Evolutionary conservation across 1,140 invertebrate genomes (phyloP).

Genomic region (Drosophila quadrilineata): DNA sequence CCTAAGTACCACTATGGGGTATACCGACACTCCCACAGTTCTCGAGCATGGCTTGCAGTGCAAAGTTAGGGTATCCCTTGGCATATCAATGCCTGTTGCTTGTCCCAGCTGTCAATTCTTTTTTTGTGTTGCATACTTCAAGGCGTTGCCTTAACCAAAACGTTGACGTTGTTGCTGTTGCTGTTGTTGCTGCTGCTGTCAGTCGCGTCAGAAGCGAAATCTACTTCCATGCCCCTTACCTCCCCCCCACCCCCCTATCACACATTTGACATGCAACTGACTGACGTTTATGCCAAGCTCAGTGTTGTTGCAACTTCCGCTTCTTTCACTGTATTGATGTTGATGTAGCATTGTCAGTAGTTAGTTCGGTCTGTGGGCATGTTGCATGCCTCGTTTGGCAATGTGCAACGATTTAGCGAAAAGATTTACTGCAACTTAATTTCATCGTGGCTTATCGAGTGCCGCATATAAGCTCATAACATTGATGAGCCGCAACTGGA

Average conservation of each 20-base stretch:
- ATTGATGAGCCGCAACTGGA: conserved; percentile 43
- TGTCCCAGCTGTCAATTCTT: conserved; percentile 11
- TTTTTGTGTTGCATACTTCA: conserved; percentile 40
- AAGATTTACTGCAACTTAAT: conserved; percentile 67
- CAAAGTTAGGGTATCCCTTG: neutral
- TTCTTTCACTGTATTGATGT: conserved; percentile 5
- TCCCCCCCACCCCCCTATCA: too few relatives aligned
- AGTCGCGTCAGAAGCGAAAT: conserved; percentile 47
- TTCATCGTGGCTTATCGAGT: conserved; percentile 25
- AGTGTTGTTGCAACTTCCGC: neutral
- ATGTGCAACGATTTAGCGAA: conserved; percentile 24
- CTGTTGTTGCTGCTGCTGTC: conserved; percentile 37
- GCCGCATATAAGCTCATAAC: conserved; percentile 53
- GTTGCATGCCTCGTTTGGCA: conserved; percentile 10
- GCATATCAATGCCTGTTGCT: neutral
- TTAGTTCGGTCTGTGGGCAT: conserved; percentile 3
- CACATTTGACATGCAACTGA: conserved; percentile 58
- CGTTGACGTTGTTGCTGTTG: conserved; percentile 27
- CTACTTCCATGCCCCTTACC: conserved; percentile 50
- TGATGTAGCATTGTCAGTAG: conserved; percentile 34
- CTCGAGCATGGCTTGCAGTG: neutral
- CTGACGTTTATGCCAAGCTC: conserved; percentile 35
- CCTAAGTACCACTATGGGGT: neutral
- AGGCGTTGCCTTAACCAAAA: conserved; percentile 16
- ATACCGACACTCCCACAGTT: neutral